Conservation (phyloP, 2,888 invertebrate genomes). For the Melanostoma mellinum region DNA sequence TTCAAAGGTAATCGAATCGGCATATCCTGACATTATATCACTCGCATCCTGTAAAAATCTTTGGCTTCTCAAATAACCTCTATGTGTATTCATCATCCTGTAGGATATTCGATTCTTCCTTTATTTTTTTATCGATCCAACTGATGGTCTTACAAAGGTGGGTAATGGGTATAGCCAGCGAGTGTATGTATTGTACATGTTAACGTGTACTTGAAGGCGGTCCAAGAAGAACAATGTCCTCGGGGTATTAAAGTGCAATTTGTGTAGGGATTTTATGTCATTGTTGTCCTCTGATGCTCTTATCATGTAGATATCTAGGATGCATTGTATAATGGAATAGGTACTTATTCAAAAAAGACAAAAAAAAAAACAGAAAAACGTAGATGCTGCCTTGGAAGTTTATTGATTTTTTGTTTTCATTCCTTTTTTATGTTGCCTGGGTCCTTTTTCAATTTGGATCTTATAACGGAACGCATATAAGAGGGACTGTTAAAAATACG, state of each 20-base stretch:
- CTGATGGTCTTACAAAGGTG: conserved; percentile 10
- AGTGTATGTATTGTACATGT: not conserved
- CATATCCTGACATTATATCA: conserved; percentile 71
- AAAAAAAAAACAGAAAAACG: not conserved
- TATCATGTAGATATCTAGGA: conserved; percentile 58
- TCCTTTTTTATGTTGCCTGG: not conserved
- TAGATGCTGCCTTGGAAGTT: conserved; percentile 26
- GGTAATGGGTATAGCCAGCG: conserved; percentile 2
- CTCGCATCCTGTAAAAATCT: conserved; percentile 61
- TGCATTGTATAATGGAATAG: conserved; percentile 34
- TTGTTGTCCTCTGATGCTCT: conserved; percentile 61
- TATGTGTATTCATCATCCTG: conserved; percentile 29
- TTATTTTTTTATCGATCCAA: conserved; percentile 56
- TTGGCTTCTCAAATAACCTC: conserved; percentile 58
- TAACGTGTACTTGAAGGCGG: conserved; percentile 57
- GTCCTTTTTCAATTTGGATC: conserved; percentile 10
- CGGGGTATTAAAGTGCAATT: conserved; percentile 60
- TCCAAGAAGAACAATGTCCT: conserved; percentile 64
- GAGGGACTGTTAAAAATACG: not conserved
- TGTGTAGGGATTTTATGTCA: conserved; percentile 62
- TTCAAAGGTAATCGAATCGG: conserved; percentile 69
- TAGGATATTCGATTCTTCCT: conserved; percentile 66
- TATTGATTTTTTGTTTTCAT: not conserved
- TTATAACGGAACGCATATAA: not conserved
- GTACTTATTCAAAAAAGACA: not conserved